Base-by-base conservation (phyloP, 2,797 vertebrate species). In the Pteropus rufus region DNA sequence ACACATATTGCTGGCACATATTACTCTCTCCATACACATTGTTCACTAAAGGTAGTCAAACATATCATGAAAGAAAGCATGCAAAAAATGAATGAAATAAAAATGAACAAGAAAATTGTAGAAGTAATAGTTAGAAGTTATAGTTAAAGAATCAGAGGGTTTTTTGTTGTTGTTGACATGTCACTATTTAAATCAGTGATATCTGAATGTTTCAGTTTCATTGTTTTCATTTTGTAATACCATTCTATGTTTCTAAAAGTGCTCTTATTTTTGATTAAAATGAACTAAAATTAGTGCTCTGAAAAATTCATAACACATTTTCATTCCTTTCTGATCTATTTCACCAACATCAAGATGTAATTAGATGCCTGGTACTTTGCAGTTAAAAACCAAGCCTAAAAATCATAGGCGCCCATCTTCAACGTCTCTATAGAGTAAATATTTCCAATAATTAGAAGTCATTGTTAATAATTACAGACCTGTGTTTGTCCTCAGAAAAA, bases 211-310 rank as follows among this genome's bases (percentile, higher is more conserved):
- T 85, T 16, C 26, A 67, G 7, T 21, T 69, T 60, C 1, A 58
- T 58, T 49, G 5, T 81, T 76, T 70, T 54, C 10, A 49, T 92
- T 85, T 88, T 69, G 10, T 36, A 41, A 93, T 77, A 29, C 2
- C 5, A 62, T 72, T 82, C 26, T 77, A 24, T 73, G 14, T 87
- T 56, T 46, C 8, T 89, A 54, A 89, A 91, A 83, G 2, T 72
- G 21, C 19, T 89, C 56, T 67, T 82, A 72, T 56, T 82, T 91
- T 90, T 92, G 93, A 70, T 93, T 91, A 93, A 89, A 89, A 56
- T 54, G 36, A 84, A 76, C 16, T 49, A 60, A 96, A 95, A 85
- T 67, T 69, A 67, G 75, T 89, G 16, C 24, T 72, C 46, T 91
- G 90, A 89, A 58, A 91, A 72, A 91, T 82, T 79, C n/a, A 31